A percentile compares a stretch with the other conserved stretches of the same genome.
Evolutionary conservation across 2,113 vertebrate species (phyloP).

Genomic region (Panthera tigris): DNA sequence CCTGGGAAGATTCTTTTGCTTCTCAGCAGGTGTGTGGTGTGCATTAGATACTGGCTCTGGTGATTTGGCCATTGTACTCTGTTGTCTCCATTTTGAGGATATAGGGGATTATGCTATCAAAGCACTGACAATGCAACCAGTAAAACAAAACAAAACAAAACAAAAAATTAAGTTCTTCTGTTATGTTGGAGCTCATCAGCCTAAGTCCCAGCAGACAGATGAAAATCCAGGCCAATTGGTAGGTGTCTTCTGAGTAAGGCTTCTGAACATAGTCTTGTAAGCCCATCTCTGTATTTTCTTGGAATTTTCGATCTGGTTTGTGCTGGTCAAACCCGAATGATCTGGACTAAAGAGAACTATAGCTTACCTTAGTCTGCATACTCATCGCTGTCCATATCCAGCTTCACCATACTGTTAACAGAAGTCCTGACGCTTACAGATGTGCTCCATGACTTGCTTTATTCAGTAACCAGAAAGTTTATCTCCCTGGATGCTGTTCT

Average conservation of each 20-base stretch:
- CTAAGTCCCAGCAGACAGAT: conserved; percentile 93
- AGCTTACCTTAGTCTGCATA: conserved; percentile 92
- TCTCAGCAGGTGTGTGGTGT: background rate
- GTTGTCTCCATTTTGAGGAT: conserved; percentile 98
- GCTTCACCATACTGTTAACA: conserved; percentile 95
- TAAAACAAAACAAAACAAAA: conserved; percentile 85
- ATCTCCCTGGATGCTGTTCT: conserved; percentile 96
- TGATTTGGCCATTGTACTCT: conserved; percentile 95
- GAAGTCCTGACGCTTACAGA: conserved; percentile 97
- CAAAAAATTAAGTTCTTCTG: conserved; percentile 88
- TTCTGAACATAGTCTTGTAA: conserved; percentile 98
- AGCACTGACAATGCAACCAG: conserved; percentile 94
- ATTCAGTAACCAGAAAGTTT: conserved; percentile 94
- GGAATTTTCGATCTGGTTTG: conserved; percentile 94
- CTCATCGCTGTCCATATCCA: conserved; percentile 94
- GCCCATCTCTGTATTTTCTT: conserved; percentile 98
- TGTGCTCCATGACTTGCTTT: conserved; percentile 97
- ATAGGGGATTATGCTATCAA: conserved; percentile 98
- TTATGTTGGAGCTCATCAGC: conserved; percentile 95
- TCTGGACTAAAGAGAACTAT: conserved; percentile 95
- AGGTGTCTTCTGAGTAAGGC: conserved; percentile 95
- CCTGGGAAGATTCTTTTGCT: conserved; percentile 62
- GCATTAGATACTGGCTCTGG: conserved; percentile 85
- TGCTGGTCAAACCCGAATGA: conserved; percentile 93
- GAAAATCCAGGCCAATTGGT: conserved; percentile 94